Base-by-base conservation (phyloP, 2,113 vertebrate genomes). In the Bombycilla garrulus region DNA sequence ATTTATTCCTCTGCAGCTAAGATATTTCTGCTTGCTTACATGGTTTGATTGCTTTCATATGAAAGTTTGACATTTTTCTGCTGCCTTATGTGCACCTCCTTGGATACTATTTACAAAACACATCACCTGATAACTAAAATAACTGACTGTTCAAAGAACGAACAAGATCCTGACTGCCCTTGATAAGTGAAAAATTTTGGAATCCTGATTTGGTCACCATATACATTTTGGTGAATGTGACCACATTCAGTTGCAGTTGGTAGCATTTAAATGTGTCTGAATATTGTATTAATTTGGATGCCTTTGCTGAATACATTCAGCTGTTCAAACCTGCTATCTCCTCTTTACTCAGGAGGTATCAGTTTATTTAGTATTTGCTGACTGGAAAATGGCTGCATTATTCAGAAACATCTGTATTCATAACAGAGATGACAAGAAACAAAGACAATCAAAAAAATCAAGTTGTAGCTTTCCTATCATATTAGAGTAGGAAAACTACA, bases 1-100 rank as follows among this genome's bases (percentile, higher is more conserved):
- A 45, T 86, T 88, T 91, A 70, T 94, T 88, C 48, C n/a, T 87
- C 60, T 83, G 69, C 51, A 86, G 72, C 26, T 12, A 36, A 76
- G 65, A 45, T 77, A 77, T 60, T 94, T 82, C 51, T 84, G 12
- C 29, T 78, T 93, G 50, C 51, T 88, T 71, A 81, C 70, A 48
- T 45, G 69, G 26, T 47, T 92, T 86, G 40, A 58, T 77, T 88
- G 36, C 44, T 95, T 83, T 91, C 70, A 62, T 76, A 66, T 29
- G 21, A 8, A 96, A 94, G 48, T 38, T 40, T 38, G 50, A 29
- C 1, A 5, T 40, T 86, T 88, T 71, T 65, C 44, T 25, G 67
- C 72, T 54, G 54, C 78, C 16, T 51, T 50, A 44, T 8, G 24
- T 31, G 33, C 33, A 36, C 17, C 22, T 78, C 35, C 47, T 57